These are phyloP conservation scores for Eulemur coronatus DNA, from an alignment of 2,797 vertebrate genomes.

Conservation along the genomic window DNA sequence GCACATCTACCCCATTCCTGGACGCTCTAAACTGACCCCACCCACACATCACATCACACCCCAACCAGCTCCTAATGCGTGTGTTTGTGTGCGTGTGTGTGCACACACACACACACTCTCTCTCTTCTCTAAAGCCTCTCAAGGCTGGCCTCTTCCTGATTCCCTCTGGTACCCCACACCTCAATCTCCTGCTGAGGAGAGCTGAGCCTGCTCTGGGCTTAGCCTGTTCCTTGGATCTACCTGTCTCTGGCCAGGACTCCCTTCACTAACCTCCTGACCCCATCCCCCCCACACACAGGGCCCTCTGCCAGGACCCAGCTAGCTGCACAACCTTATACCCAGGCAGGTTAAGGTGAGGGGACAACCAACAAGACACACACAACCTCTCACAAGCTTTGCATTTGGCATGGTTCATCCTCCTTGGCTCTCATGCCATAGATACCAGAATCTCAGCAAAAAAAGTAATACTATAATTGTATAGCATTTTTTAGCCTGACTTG, in stretches of 20 bases:
- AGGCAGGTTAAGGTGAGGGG: neutral
- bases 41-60: neutral
- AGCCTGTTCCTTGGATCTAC: neutral
- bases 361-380: neutral
- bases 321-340: neutral
- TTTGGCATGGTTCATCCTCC: neutral
- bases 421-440: neutral
- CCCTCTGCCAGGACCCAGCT: neutral
- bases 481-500: neutral
- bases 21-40: neutral
- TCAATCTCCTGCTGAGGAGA: neutral
- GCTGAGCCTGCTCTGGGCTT: neutral
- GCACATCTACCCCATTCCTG: neutral
- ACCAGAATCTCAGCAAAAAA: neutral
- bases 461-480: neutral
- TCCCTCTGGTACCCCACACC: neutral
- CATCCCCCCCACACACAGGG: no score
- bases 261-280: neutral
- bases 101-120: neutral
- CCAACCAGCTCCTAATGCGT: neutral
- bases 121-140: neutral
- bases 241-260: neutral
- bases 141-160: neutral
- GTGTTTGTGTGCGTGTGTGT: accelerated
- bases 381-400: neutral